phyloP scores from a whole-genome alignment of 2,113 vertebrate genomes.

The Pygoscelis adeliae region DNA sequence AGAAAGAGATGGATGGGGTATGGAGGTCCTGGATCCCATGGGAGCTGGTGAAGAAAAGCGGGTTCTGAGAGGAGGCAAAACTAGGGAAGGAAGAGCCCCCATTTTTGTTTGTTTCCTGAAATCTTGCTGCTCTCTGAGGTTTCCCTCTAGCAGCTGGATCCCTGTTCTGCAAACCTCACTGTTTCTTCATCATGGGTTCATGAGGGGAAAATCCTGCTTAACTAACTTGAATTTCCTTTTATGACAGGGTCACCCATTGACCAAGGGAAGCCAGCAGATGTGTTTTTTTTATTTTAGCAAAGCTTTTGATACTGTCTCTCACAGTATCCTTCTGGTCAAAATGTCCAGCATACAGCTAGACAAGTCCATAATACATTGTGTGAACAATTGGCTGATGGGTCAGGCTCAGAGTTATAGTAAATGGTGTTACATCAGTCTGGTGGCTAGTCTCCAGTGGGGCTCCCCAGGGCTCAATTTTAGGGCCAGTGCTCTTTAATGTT shows the following conservation, averaged over 20 bases:
- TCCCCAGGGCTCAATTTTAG: neutral
- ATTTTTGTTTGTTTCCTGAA: neutral
- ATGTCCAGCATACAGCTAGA: neutral
- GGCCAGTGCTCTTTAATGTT: neutral
- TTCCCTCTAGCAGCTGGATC: neutral
- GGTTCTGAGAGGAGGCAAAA: neutral
- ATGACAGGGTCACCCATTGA: neutral
- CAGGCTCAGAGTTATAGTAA: neutral
- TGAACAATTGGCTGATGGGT: neutral
- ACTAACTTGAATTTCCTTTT: neutral
- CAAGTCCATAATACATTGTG: neutral
- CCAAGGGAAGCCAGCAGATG: neutral
- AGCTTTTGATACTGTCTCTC: neutral
- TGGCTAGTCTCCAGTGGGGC: too few species aligned
- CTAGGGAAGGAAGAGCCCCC: neutral
- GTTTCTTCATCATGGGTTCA: neutral
- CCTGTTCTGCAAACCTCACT: neutral
- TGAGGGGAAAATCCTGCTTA: neutral
- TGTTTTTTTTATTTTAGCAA: neutral
- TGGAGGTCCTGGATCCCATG: neutral
- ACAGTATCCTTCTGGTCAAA: neutral
- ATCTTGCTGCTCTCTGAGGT: neutral
- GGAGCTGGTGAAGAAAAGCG: neutral
- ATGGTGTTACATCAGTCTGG: neutral
- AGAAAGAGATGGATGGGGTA: neutral